Conservation (phyloP, 2,113 vertebrate genomes). For the Anhinga anhinga region DNA sequence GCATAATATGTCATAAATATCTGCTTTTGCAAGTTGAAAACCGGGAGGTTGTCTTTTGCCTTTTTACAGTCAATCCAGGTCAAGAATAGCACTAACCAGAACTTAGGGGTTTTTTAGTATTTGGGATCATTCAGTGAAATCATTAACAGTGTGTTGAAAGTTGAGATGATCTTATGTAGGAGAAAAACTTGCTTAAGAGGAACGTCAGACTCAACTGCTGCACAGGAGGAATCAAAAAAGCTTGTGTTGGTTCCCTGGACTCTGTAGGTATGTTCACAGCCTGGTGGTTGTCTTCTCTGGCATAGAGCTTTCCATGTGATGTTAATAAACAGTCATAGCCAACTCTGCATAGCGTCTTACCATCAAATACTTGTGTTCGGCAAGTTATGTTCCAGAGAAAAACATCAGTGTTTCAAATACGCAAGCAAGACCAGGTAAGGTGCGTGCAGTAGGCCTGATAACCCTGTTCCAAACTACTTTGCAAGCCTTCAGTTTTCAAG, state of each 20-base stretch:
- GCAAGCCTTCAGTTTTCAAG: neutral
- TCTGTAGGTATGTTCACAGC: neutral
- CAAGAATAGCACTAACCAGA: neutral
- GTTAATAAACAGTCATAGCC: conserved; percentile 38
- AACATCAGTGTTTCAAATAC: rapidly evolving
- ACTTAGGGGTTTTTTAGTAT: neutral
- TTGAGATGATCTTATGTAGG: neutral
- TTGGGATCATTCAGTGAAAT: neutral
- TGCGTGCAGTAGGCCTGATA: neutral
- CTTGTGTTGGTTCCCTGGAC: neutral
- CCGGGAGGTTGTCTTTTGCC: neutral
- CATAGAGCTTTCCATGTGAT: neutral
- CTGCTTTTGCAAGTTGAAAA: neutral
- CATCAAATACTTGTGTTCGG: neutral
- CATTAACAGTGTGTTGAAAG: neutral
- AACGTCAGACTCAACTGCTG: neutral
- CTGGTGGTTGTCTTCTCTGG: neutral
- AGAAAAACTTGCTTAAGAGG: neutral
- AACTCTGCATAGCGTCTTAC: neutral
- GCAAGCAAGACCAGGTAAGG: neutral
- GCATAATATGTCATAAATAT: rapidly evolving
- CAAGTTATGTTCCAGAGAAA: neutral
- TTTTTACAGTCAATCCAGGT: neutral
- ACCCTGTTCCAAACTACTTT: neutral
- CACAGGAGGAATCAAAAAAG: neutral